phyloP scores from a whole-genome alignment of 2,888 invertebrate species.

The Therioaphis trifolii region DNA sequence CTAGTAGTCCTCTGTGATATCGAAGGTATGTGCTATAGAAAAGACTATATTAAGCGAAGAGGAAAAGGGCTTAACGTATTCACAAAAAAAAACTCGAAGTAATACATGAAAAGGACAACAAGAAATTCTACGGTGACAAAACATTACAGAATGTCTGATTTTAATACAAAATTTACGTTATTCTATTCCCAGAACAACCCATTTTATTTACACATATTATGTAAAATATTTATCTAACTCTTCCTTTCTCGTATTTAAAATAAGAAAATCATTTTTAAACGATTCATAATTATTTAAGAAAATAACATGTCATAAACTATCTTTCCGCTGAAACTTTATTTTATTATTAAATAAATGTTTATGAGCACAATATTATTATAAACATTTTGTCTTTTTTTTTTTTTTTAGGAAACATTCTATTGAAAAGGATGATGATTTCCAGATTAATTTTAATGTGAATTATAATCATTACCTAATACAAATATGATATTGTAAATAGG shows the following conservation, averaged over 20 bases:
- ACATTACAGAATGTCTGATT: constrained; percentile 37
- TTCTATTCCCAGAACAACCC: background rate
- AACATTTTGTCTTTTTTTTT: too few species aligned
- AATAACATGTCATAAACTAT: too few species aligned
- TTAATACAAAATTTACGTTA: constrained; percentile 14
- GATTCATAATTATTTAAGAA: too few species aligned
- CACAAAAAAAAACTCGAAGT: constrained; percentile 24
- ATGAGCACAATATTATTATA: too few species aligned
- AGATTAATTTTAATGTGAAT: too few species aligned
- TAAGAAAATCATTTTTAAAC: background rate
- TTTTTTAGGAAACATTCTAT: too few species aligned
- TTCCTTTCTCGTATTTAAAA: background rate
- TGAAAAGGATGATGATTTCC: too few species aligned
- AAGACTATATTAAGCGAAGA: background rate
- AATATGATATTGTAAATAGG: too few species aligned
- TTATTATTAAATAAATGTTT: too few species aligned
- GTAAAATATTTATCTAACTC: constrained; percentile 9
- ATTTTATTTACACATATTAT: background rate
- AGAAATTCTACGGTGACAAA: constrained; percentile 6
- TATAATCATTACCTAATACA: too few species aligned
- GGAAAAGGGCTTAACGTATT: background rate
- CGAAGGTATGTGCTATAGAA: background rate
- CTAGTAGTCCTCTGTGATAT: constrained; percentile 17
- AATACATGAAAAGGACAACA: constrained; percentile 30
- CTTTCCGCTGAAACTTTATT: too few species aligned